These are phyloP conservation scores for Sarcophilus harrisii DNA, from an alignment of 2,797 vertebrate genomes.

Conservation along the genomic window DNA sequence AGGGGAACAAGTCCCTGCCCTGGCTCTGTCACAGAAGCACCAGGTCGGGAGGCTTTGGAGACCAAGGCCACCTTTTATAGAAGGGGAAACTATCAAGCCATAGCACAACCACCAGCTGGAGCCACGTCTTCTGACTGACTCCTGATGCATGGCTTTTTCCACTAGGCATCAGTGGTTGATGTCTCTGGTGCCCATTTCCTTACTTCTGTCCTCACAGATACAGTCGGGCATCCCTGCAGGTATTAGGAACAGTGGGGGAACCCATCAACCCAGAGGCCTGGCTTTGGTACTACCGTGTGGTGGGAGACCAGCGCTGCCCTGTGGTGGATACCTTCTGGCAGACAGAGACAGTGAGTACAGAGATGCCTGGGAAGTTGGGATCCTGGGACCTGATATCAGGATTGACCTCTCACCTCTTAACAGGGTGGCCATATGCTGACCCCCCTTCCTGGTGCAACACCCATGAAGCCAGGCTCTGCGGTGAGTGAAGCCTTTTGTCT, in stretches of 20 bases:
- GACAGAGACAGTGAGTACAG: slow-evolving; percentile 93
- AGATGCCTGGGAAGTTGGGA: slow-evolving; percentile 35
- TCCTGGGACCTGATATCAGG: slow-evolving; percentile 29
- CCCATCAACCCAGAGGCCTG: slow-evolving; percentile 99
- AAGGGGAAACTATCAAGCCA: not conserved
- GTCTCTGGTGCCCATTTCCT: not conserved
- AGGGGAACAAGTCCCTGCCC: not conserved
- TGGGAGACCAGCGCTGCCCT: slow-evolving; percentile 94
- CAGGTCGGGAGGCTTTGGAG: not conserved
- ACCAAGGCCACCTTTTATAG: not conserved
- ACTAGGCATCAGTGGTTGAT: not conserved
- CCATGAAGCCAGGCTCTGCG: slow-evolving; percentile 96
- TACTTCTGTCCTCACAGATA: slow-evolving; percentile 85
- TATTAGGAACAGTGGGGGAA: slow-evolving; percentile 96
- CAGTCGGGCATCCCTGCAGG: slow-evolving; percentile 92
- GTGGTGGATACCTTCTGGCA: slow-evolving; percentile 99
- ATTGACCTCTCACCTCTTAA: slow-evolving; percentile 58
- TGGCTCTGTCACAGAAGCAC: not conserved
- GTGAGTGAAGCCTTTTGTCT: slow-evolving; percentile 87
- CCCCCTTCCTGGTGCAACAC: slow-evolving; percentile 94
- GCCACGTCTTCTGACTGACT: not conserved
- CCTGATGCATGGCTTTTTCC: not conserved
- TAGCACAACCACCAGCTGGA: not conserved
- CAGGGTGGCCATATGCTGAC: slow-evolving; percentile 98
- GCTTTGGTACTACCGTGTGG: slow-evolving; percentile 96